Evolutionary conservation across 2,113 vertebrate genomes (phyloP), one percentile per base, ranked within the genome.

Genomic region (Otolemur garnettii): DNA sequence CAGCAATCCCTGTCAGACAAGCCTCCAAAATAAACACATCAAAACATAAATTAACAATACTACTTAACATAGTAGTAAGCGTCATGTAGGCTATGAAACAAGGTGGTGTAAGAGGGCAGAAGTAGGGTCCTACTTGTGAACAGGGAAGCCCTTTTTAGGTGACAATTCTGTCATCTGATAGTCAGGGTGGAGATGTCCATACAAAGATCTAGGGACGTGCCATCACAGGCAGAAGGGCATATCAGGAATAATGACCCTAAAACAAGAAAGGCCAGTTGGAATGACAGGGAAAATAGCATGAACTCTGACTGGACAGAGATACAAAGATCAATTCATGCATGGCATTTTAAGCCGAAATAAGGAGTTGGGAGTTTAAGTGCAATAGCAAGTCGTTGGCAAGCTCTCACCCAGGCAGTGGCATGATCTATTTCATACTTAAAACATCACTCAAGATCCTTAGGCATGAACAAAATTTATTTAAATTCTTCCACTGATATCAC

Each of bases 371-470:
- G 62, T 80, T 80, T 68, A 85, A 88, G 26, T 59, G 30, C 30
- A 84, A 33, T 8, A 83, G 57, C 17, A 92, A 83, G 35, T 81
- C 9, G 87, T 42, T 18, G 11, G 5, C 14, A 68, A 13, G 19
- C 3, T 88, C 86, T 84, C 89, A 72, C 28, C 22, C 50, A 22
- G 26, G 14, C 26, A 88, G 13, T 26, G 69, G 66, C 24, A 50
- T 55, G 13, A 50, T 71, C 74, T 30, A 66, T 66, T 80, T 94
- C 24, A 18, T 90, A 93, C 87, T 93, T 38, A 38, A 80, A 95
- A 81, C 24, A 55, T 71, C 64, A 66, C 28, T 88, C 2, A 38
- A 72, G 38, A 68, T 89, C 22, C 33, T 28, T 38, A 4, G 74
- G 7, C n/a, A 55, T 22, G 24, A 62, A 80, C 11, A 77, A 30